Percentiles rank a stretch among this genome's conserved stretches.
phyloP scores from a whole-genome alignment of 2,113 vertebrate genomes.

The Proteles cristata region DNA sequence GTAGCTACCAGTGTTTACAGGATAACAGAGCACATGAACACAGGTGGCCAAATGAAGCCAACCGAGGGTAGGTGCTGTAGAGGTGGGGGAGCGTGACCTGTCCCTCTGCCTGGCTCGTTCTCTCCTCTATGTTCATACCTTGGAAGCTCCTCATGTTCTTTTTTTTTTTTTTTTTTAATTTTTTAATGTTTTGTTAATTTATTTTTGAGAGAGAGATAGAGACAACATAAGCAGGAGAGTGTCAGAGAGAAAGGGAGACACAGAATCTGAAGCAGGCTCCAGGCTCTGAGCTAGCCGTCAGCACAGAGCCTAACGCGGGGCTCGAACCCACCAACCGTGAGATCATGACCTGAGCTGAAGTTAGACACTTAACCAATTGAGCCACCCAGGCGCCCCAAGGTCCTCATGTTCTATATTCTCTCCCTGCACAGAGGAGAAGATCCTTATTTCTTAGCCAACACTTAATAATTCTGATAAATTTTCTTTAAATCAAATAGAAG shows the following conservation, averaged over 20 bases:
- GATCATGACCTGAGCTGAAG: too few relatives aligned
- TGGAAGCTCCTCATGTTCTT: not conserved
- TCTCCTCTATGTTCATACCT: not conserved
- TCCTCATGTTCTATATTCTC: not conserved
- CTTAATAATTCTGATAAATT: not conserved
- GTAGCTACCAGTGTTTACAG: not conserved
- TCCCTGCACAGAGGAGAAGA: not conserved
- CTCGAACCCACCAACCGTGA: too few relatives aligned
- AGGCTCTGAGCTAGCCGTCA: too few relatives aligned
- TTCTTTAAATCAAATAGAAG: not conserved
- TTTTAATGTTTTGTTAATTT: too few relatives aligned
- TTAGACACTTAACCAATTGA: too few relatives aligned
- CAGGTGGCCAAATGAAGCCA: accelerated
- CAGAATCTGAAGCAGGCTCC: too few relatives aligned
- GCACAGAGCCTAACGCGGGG: too few relatives aligned
- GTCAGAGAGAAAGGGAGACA: too few relatives aligned
- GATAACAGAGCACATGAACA: not conserved
- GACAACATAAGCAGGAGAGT: too few relatives aligned
- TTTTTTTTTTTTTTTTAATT: too few relatives aligned
- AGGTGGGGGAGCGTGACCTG: not conserved
- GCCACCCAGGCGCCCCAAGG: too few relatives aligned
- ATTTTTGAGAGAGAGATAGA: too few relatives aligned
- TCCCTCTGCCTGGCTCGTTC: accelerated
- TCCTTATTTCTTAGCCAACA: not conserved
- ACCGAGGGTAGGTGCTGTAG: accelerated